Evolutionary conservation across 2,888 invertebrate genomes (phyloP).

Genomic region (Drosophila setosimentum): DNA sequence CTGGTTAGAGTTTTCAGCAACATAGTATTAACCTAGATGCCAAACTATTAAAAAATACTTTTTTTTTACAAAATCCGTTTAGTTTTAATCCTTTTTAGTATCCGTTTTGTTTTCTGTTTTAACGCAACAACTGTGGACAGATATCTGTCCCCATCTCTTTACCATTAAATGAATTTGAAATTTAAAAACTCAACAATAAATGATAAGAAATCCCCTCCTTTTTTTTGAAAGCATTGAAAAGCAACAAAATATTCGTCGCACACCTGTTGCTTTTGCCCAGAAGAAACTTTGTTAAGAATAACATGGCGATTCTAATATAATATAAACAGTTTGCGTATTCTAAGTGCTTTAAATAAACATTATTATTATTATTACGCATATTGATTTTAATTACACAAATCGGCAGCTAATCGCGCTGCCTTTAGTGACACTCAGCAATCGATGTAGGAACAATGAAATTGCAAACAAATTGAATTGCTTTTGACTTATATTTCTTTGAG

Average conservation of each 20-base stretch:
- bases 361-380: not conserved
- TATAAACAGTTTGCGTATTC: not conserved
- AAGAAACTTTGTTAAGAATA: not conserved
- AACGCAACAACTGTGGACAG: no score
- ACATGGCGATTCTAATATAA: not conserved
- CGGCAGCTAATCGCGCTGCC: not conserved
- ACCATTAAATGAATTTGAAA: not conserved
- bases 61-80: not conserved
- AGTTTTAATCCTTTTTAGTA: not conserved
- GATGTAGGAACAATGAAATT: not conserved
- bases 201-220: not conserved
- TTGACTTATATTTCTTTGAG: not conserved
- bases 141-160: not conserved
- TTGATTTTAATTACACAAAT: no score
- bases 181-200: not conserved
- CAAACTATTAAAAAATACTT: not conserved
- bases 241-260: not conserved
- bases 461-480: not conserved
- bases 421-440: not conserved
- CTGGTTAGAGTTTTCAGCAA: constrained; percentile 1
- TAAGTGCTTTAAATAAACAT: not conserved
- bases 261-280: no score
- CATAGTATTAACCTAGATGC: not conserved
- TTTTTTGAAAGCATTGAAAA: not conserved
- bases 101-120: not conserved